Evolutionary conservation across 37 sponge, comb jelly and placozoan genomes (phyloP).

Genomic region (Chondrilla cf. caribensis): DNA sequence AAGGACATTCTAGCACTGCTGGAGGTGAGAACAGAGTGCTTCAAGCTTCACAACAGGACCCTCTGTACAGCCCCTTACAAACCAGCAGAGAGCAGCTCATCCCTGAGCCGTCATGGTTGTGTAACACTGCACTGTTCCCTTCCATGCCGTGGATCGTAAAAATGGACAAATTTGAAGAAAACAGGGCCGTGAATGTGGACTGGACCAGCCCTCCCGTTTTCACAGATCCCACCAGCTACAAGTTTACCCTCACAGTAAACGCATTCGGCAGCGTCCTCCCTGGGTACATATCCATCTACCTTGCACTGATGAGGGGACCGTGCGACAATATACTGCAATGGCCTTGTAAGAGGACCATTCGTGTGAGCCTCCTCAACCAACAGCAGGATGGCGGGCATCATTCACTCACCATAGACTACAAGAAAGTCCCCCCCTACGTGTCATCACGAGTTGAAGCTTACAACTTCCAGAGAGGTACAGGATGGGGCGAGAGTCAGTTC

Average conservation of each 20-base stretch:
- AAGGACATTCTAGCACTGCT: too few relatives aligned
- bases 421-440: neutral
- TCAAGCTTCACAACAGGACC: too few relatives aligned
- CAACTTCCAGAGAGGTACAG: neutral
- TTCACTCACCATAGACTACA: neutral
- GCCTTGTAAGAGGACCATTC: neutral
- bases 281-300: neutral
- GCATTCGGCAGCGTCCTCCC: neutral
- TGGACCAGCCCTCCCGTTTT: neutral
- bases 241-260: neutral
- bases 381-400: neutral
- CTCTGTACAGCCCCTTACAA: too few relatives aligned
- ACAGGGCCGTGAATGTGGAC: neutral
- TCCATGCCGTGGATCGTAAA: neutral
- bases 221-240: neutral
- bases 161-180: slow-evolving; percentile 3
- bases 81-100: neutral
- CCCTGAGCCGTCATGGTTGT: neutral
- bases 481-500: neutral
- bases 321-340: neutral
- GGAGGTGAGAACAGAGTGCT: too few relatives aligned
- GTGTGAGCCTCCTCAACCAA: neutral
- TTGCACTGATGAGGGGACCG: slow-evolving; percentile 6
- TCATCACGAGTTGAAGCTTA: neutral
- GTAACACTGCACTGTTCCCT: neutral